Base-by-base conservation (phyloP, 2,797 vertebrate species). In the Acanthurus tractus region DNA sequence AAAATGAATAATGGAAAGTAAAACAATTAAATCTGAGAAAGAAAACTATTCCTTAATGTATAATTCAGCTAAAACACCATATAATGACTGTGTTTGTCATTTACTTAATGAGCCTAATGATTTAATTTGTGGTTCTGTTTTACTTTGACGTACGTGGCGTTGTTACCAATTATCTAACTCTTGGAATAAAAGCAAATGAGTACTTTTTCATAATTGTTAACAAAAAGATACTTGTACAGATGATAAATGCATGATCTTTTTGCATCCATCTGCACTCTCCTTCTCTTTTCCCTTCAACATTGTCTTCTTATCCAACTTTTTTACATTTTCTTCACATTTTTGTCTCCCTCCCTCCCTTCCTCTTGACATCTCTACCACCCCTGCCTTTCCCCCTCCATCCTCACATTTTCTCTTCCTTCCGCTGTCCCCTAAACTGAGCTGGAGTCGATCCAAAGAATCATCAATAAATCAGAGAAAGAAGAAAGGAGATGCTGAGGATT, bases 381-480 rank as follows among this genome's bases (percentile, higher is more conserved):
- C 59, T 34, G 7, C 55, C 45, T 66, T 44, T 22, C 78, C 50
- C 55, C 57, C 56, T 38, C 25, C 40, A 9, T 61, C 62, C 53
- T 62, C 48, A 38, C 25, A 14, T 25, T 63, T 53, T 56, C 58
- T 38, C 54, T 49, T 38, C 53, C 58, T 23, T 55, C 2, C 0
- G 9, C 54, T 22, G 57, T 44, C 73, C 50, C 74, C 78, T 74
- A 70, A 78, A 64, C 63, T 52, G 46, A 4, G 45, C 76, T 89
- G 90, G 85, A 91, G 22, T n/a, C 1, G 18, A 69, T 76, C 81
- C 88, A 85, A 88, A 82, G 78, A 46, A 69, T 70, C 85, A 82
- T 91, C 72, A 89, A 92, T 93, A 89, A 93, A 85, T 90, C 81
- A 92, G 63, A 14, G 56, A 15, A 40, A 73, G 84, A 76, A 81